A percentile compares a stretch with the other conserved stretches of the same genome.
Conservation (phyloP, 1,140 invertebrate genomes). For the Ctenoplectra terminalis region DNA sequence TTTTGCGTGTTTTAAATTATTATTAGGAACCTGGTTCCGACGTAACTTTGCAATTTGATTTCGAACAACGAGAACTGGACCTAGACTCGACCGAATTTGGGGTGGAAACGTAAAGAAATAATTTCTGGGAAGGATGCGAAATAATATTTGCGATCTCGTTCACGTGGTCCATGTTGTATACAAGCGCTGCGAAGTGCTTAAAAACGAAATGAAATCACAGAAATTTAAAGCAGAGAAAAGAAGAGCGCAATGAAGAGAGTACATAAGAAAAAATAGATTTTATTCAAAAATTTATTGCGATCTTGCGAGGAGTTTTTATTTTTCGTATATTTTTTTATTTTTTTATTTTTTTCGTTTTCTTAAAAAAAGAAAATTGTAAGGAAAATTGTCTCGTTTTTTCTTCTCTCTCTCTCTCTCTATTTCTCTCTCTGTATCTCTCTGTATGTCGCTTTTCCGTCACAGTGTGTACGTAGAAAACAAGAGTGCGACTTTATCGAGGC, state of each 20-base stretch:
- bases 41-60: conserved; percentile 67
- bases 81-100: conserved; percentile 33
- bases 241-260: conserved; percentile 40
- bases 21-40: conserved; percentile 76
- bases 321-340: background rate
- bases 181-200: background rate
- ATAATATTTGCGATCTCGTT: background rate
- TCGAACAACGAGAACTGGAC: conserved; percentile 57
- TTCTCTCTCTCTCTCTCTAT: background rate
- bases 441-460: background rate
- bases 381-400: conserved; percentile 8
- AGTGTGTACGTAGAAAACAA: conserved; percentile 9
- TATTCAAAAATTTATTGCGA: conserved; percentile 52
- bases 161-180: background rate
- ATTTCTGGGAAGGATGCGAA: background rate
- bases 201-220: conserved; percentile 3
- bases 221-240: conserved; percentile 14
- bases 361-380: conserved; percentile 8
- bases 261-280: conserved; percentile 55
- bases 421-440: conserved; percentile 9
- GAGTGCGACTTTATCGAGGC: background rate
- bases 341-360: background rate
- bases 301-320: conserved; percentile 30
- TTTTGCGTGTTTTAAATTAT: conserved; percentile 74
- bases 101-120: background rate